Evolutionary conservation across 1,140 invertebrate genomes (phyloP), one percentile per base, ranked within the genome.

Genomic region (Hycleus phaleratus): DNA sequence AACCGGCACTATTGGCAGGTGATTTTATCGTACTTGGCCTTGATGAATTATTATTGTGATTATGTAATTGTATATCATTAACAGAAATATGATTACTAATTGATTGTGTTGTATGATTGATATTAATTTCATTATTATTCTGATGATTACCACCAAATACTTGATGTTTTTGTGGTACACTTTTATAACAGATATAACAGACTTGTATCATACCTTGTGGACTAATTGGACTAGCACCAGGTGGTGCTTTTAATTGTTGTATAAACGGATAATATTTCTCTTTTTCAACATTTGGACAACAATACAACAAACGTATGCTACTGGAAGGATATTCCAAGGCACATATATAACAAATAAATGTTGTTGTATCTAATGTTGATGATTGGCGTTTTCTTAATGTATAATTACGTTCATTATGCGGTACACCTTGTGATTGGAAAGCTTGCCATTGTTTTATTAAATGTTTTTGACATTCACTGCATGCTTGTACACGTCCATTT

Each of bases 201-300:
- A 93, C 88, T 76, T 89, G 85, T 60, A 88, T 85, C 85, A 87
- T 87, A 59, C 85, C 88, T 75, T 88, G 84, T 49, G 85, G 83
- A 72, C 84, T 88, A 58, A 95, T 87, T 26, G 90, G 88, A 76
- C 86, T 87, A 62, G 91, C 89, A 65, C 91, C 90, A 46, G 83
- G 81, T 40, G 87, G 88, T 50, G 87, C 82, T 71, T 84, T 85
- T 61, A 93, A 75, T 60, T 82, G 81, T 67, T 85, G 85, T 53
- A 95, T 86, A 75, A 91, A 91, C 1, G 91, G 90, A 77, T 90
- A 95, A 74, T 88, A 93, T 24, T 90, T 86, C 71, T 95, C 91
- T 53, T 85, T 79, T 68, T 91, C 89, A 1, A 86, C 82, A 77
- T 93, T 92, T 39, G 85, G 80, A 70, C 86, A 86, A 71, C 90